phyloP scores from a whole-genome alignment of 2,888 invertebrate genomes.

The Drosophila cognata region DNA sequence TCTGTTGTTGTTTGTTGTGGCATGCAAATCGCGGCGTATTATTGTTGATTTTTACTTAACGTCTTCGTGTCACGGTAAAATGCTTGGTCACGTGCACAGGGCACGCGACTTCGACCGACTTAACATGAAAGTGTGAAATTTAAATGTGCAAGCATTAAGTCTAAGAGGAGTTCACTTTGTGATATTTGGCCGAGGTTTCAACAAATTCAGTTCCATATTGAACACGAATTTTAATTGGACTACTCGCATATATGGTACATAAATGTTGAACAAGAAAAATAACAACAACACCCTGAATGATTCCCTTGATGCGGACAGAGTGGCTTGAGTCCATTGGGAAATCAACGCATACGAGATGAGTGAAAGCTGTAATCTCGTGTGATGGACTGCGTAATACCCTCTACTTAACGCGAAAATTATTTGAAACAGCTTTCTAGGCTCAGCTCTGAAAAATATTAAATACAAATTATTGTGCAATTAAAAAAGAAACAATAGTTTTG shows the following conservation, averaged over 20 bases:
- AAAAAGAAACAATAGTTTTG: neutral
- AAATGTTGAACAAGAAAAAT: neutral
- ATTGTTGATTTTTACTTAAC: constrained; percentile 46
- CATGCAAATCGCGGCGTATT: constrained; percentile 61
- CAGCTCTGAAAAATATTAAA: neutral
- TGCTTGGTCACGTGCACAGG: constrained; percentile 58
- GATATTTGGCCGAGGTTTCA: neutral
- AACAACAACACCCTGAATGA: neutral
- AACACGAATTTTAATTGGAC: constrained; percentile 22
- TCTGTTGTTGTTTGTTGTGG: constrained; percentile 33
- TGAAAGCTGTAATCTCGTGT: neutral
- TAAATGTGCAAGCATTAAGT: constrained; percentile 16
- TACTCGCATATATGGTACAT: neutral
- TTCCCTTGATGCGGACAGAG: constrained; percentile 1
- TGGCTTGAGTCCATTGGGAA: constrained; percentile 36
- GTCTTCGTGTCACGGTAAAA: constrained; percentile 36
- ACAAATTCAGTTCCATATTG: constrained; percentile 3
- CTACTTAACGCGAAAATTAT: neutral
- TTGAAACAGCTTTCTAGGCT: neutral
- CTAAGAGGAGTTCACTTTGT: neutral
- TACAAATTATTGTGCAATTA: neutral
- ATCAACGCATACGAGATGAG: constrained; percentile 25
- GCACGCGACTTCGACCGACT: constrained; percentile 34
- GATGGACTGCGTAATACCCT: constrained; percentile 7
- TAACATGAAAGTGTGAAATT: constrained; percentile 2